Evolutionary conservation across 2,113 vertebrate genomes (phyloP), one percentile per base, ranked within the genome.

Genomic region (Sitta europaea): DNA sequence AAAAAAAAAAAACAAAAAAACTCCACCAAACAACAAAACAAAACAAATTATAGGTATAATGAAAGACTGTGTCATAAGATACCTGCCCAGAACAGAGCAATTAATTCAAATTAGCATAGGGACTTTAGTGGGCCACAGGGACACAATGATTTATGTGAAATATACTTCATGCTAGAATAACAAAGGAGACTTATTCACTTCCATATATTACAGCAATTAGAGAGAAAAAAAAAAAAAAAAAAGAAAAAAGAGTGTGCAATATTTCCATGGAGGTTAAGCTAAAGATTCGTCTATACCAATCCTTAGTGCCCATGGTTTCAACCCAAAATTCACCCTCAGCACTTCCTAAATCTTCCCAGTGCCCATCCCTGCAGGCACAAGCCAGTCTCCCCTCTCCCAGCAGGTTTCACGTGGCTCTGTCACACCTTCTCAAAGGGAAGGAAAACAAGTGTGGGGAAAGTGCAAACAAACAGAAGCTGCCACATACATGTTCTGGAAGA

Each of bases 91-190:
- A 88, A 93, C 6, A 80, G 47, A 88, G 63, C 10, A 31, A 95
- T 95, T 94, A 96, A 97, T 96, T 86, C 61, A 94, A 84, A 92
- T 97, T 95, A 96, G 82, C 91, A 80, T 5, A 35, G 88, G 85
- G 75, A 74, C 29, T 94, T 90, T 8, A 88, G 82, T 59, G 67
- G 88, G 55, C 86, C 13, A 3, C 5, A 4, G 91, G 68, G 78
- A 93, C 79, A 77, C 6, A 12, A 66, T 92, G 75, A 95, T 94
- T 95, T 88, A 95, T 86, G 86, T 50, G 92, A 74, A 90, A 93
- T 73, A 83, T 83, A 70, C 47, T 90, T 96, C 86, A 92, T 80
- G 92, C 78, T 93, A 88, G 58, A 96, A 95, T 93, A 95, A 97
- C 82, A 88, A 88, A 92, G 79, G 66, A 90, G 78, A 74, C 43